phyloP scores from a whole-genome alignment of 2,888 invertebrate genomes.

The Yponomeuta plumbellus region DNA sequence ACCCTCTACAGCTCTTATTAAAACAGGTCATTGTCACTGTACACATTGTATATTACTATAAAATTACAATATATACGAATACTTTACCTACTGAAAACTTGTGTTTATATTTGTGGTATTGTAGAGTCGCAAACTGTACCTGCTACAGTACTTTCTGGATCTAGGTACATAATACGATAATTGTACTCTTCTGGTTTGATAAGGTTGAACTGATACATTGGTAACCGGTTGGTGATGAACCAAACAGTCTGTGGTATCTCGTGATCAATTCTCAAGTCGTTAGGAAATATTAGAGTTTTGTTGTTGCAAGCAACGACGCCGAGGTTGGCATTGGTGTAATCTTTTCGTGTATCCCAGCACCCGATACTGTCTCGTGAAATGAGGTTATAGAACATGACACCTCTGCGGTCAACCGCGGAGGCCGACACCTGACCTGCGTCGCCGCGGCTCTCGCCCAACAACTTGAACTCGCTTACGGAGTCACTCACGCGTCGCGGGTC shows the following conservation, averaged over 20 bases:
- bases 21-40: too few relatives aligned
- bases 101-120: not conserved
- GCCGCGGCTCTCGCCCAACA: constrained; percentile 75
- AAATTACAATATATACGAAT: not conserved
- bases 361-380: constrained; percentile 86
- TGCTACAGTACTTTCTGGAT: constrained; percentile 76
- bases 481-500: constrained; percentile 72
- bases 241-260: constrained; percentile 83
- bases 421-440: constrained; percentile 83
- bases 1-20: too few relatives aligned
- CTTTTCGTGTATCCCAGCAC: constrained; percentile 89
- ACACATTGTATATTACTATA: too few relatives aligned
- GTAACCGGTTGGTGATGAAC: constrained; percentile 85
- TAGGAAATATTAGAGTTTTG: constrained; percentile 84
- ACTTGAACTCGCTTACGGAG: constrained; percentile 56
- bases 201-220: constrained; percentile 83
- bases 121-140: constrained; percentile 76
- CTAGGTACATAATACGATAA: constrained; percentile 83
- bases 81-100: not conserved
- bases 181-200: constrained; percentile 82
- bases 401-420: constrained; percentile 83
- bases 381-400: constrained; percentile 88
- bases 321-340: constrained; percentile 80
- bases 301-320: constrained; percentile 79
- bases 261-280: constrained; percentile 86